These are phyloP conservation scores for Ommatoiulus sabulosus DNA, from an alignment of 2,888 invertebrate species.

Conservation along the genomic window DNA sequence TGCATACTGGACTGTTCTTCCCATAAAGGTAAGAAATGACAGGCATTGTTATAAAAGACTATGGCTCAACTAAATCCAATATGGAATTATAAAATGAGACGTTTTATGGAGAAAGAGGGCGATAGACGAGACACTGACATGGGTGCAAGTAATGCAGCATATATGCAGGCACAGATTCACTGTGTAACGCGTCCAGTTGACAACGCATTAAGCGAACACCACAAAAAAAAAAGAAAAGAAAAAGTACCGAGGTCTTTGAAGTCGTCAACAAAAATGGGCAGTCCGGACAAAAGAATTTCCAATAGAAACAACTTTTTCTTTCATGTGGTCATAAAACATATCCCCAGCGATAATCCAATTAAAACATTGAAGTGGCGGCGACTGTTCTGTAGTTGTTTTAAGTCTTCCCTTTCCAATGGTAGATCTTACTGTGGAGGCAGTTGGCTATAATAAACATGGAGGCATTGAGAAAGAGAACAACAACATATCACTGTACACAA, in stretches of 20 bases:
- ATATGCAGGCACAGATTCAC: not conserved
- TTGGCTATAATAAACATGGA: constrained; percentile 38
- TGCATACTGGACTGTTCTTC: not conserved
- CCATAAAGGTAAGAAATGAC: not conserved
- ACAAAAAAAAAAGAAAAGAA: not conserved
- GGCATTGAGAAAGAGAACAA: constrained; percentile 42
- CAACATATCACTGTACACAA: constrained; percentile 38
- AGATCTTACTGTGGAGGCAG: constrained; percentile 26
- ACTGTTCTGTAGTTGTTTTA: constrained; percentile 9
- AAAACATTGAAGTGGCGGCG: constrained; percentile 21
- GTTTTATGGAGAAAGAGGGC: constrained; percentile 13
- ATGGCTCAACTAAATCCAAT: not conserved
- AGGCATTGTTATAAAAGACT: not conserved
- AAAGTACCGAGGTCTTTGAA: constrained; percentile 21
- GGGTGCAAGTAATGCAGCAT: constrained; percentile 18
- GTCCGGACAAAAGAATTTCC: constrained; percentile 18
- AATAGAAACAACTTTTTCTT: constrained; percentile 20
- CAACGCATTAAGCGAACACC: constrained; percentile 43
- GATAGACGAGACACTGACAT: constrained; percentile 32
- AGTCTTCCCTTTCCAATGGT: not conserved
- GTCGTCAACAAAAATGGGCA: constrained; percentile 36
- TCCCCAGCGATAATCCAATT: not conserved
- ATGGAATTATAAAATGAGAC: not conserved
- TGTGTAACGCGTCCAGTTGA: constrained; percentile 9
- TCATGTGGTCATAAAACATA: constrained; percentile 25